Conservation (phyloP, 2,888 invertebrate genomes). For the Apotomis turbidana region DNA sequence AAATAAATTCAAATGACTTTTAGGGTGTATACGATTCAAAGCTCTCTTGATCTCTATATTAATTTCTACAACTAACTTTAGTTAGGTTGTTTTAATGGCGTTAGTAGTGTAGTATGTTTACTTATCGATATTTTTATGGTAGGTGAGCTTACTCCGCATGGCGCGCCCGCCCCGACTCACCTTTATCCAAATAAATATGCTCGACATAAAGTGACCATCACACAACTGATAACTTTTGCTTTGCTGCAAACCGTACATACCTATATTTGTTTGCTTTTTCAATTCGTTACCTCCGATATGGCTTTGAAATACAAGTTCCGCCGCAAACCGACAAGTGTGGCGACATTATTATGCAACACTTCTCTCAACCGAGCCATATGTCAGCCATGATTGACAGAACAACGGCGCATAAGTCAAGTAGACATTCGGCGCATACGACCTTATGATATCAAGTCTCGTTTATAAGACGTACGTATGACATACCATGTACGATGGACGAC, state of each 20-base stretch:
- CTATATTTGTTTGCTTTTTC: conserved; percentile 14
- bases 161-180: no score
- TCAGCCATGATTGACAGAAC: conserved; percentile 8
- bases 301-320: conserved; percentile 19
- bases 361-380: conserved; percentile 31
- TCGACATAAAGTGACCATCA: no score
- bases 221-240: no score
- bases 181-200: no score
- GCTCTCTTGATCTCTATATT: no score
- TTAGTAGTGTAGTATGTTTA: no score
- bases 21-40: no score
- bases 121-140: no score
- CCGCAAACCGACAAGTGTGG: conserved; percentile 18
- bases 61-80: no score
- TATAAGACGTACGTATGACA: conserved; percentile 25
- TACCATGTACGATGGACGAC: conserved; percentile 44
- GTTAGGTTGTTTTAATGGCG: no score
- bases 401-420: conserved; percentile 6
- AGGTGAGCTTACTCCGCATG: no score
- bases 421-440: conserved; percentile 1
- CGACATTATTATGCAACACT: conserved; percentile 37
- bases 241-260: background rate
- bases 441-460: background rate
- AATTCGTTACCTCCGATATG: conserved; percentile 19
- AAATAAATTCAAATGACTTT: no score